Base-by-base conservation (phyloP, 2,888 invertebrate species). In the Phortica magna region DNA sequence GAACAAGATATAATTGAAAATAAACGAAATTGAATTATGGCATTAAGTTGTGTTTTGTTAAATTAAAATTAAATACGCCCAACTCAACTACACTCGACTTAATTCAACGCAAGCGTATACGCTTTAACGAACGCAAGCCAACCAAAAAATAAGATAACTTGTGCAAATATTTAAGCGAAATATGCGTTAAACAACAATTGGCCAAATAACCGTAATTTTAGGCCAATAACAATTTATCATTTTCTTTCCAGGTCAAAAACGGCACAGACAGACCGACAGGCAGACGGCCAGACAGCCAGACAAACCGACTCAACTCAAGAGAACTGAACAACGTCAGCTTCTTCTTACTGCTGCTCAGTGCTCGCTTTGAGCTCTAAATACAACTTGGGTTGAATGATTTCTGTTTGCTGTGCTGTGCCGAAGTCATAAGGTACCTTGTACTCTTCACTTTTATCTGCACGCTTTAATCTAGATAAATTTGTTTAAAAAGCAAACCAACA, bases 221-320 rank as follows among this genome's bases (percentile, higher is more conserved):
- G 83, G 83, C 73, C 84, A 83, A 82, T 86, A 87, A 83, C 87
- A 84, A 82, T 88, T 88, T 85, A 83, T 88, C 85, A 86, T 83
- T 79, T 71, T 71, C 61, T 61, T 61, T 61, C 22, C 61, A 61
- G 61, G 61, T 61, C 61, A 61, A 61, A 61, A 19, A 61, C 7
- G 22, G 61, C 61, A 39, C 10, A 39, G 39, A 14, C 39, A 14
- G 64, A 19, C 22, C 9, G 31, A 10, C 61, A 61, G 19, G 7
- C 5, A 55, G 55, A 7, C 57, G 9, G 14, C 19, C n/a, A n/a
- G n/a, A n/a, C 7, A 57, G 14, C 19, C n/a, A n/a, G n/a, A n/a
- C 7, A 57, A 57, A 57, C 19, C n/a, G 7, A 57, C n/a, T 64
- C 9, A 22, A 19, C 9, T 22, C 9, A n/a, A 59, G n/a, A 10